Conservation (phyloP, 2,888 invertebrate genomes). For the Strigamia crassipes region DNA sequence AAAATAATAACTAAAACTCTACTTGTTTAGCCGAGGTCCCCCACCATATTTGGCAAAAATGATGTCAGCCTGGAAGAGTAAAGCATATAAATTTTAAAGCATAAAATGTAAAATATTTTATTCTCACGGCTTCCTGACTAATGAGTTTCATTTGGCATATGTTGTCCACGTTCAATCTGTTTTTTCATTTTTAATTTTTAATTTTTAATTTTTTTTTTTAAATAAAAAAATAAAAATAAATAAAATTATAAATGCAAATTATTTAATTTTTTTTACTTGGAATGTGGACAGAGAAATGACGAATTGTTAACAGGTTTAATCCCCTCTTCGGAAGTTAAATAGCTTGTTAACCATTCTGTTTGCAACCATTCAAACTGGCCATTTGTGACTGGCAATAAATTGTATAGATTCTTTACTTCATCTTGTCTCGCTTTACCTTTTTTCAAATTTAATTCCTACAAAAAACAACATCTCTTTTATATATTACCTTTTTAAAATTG, state of each 20-base stretch:
- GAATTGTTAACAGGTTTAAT: conserved; percentile 62
- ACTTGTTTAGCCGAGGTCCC: conserved; percentile 59
- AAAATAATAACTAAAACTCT: background rate
- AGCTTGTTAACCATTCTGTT: conserved; percentile 64
- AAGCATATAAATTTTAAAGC: background rate
- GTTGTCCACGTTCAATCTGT: conserved; percentile 61
- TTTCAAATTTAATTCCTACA: conserved; percentile 54
- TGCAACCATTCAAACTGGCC: conserved; percentile 62
- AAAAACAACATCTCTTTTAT: background rate
- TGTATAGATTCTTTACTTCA: conserved; percentile 54
- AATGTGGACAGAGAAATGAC: conserved; percentile 61
- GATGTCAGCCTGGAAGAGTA: conserved; percentile 57
- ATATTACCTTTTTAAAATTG: background rate
- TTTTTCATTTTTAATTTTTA: no score
- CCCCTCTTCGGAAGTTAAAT: conserved; percentile 59
- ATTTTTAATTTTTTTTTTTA: no score
- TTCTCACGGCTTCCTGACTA: conserved; percentile 56
- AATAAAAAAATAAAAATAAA: conserved; percentile 28
- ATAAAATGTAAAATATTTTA: conserved; percentile 18
- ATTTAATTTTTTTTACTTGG: conserved; percentile 42
- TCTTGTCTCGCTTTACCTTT: conserved; percentile 55
- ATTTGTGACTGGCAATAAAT: conserved; percentile 50
- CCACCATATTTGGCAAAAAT: conserved; percentile 62
- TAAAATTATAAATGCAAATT: background rate
- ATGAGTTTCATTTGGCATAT: conserved; percentile 62